Evolutionary conservation across 2,888 invertebrate species (phyloP), one percentile per base, ranked within the genome.

Genomic region (Camponotus fellah): DNA sequence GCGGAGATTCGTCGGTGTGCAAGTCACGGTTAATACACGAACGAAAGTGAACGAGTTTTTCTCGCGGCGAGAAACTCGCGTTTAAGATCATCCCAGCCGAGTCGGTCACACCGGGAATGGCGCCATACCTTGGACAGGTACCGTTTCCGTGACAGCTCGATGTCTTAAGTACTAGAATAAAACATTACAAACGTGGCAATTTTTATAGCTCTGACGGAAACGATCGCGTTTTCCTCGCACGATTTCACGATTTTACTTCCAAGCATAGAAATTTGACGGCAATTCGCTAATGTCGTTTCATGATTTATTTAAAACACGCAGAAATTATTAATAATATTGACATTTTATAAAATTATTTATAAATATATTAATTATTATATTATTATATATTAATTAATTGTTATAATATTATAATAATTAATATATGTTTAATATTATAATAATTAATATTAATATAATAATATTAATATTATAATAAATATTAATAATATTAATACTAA

Each of bases 11-110:
- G 49, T 80, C 64, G 40, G 77, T 53, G 32, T 82, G 71, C 71
- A 80, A 80, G 79, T 80, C 79, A 80, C 71, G 46, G 46, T 71
- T 80, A 43, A 69, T 90, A 90, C 89, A 91, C 90, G 86, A 91
- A 86, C 91, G 93, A 93, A 93, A 93, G 93, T 92, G 93, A 93
- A 89, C 89, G 90, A 92, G 84, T 88, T 84, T 89, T 92, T 91
- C 90, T 90, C 88, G 85, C 86, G 65, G 49, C 79, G 62, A 71
- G 79, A 80, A 71, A 80, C 79, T 46, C 79, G 71, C 46, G 60
- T 80, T 53, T 69, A 69, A 62, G 71, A 77, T 32, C 46, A 66
- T 21, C 46, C 32, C 40, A 43, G 43, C 72, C 40, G 56, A 53
- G 56, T 58, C 46, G 79, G 43, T 60, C 79, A 21, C 60, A 26